Conservation (phyloP, 2,888 invertebrate species). For the Hyppa rectilinea region DNA sequence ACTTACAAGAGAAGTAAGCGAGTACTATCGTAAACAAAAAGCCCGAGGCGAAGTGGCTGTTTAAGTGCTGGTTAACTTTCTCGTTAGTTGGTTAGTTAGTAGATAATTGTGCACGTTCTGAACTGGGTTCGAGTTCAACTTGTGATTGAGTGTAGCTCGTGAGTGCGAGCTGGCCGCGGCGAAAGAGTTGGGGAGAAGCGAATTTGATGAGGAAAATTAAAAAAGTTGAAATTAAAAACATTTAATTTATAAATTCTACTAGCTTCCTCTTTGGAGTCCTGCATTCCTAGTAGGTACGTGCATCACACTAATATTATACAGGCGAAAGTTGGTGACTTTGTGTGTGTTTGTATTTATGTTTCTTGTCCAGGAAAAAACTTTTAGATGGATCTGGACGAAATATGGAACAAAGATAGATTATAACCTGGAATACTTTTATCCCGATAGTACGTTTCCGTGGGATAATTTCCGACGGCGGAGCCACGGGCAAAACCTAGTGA, state of each 20-base stretch:
- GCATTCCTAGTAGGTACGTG: slow-evolving; percentile 28
- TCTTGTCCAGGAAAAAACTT: no score
- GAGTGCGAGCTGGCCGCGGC: slow-evolving; percentile 50
- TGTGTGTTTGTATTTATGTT: no score
- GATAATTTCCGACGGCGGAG: no score
- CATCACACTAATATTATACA: no score
- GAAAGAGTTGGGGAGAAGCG: slow-evolving; percentile 47
- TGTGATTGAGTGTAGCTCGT: slow-evolving; percentile 70
- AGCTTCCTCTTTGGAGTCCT: slow-evolving; percentile 9
- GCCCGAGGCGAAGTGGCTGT: slow-evolving; percentile 62
- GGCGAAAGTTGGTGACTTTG: no score
- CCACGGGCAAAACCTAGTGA: no score
- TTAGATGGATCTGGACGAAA: no score
- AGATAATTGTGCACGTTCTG: slow-evolving; percentile 72
- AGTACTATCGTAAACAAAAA: slow-evolving; percentile 67
- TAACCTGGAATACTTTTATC: no score
- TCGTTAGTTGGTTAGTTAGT: slow-evolving; percentile 70
- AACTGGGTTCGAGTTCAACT: slow-evolving; percentile 68
- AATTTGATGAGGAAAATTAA: slow-evolving; percentile 40
- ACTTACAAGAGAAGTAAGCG: slow-evolving; percentile 50
- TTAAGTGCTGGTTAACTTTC: slow-evolving; percentile 70
- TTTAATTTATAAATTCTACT: slow-evolving; percentile 10
- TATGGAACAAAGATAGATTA: no score
- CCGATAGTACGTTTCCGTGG: no score
- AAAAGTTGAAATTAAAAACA: slow-evolving; percentile 44